These are phyloP conservation scores for Zoanthus gigantus DNA, from an alignment of 92 coral and sea anemone species.

Conservation along the genomic window DNA sequence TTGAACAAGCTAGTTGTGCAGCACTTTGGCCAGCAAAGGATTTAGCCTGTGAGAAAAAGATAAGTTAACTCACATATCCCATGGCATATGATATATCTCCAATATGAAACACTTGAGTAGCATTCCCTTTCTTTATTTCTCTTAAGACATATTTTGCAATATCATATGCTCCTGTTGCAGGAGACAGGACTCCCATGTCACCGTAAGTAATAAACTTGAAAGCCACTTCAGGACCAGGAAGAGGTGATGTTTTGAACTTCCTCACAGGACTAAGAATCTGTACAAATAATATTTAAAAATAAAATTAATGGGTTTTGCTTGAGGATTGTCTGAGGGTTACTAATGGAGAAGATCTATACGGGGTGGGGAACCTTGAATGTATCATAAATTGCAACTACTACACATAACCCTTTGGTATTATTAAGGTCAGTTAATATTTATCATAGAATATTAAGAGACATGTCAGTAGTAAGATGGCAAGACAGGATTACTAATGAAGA, in stretches of 20 bases:
- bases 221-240: constrained; percentile 78
- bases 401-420: too few species aligned
- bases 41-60: neutral
- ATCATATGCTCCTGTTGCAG: constrained; percentile 66
- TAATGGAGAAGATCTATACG: too few species aligned
- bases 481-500: too few species aligned
- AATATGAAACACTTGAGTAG: constrained; percentile 75
- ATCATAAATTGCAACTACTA: too few species aligned
- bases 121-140: constrained; percentile 73
- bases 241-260: constrained; percentile 69
- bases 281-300: neutral
- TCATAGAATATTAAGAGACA: too few species aligned
- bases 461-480: too few species aligned
- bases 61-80: constrained; percentile 71
- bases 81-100: constrained; percentile 92
- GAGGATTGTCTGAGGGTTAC: too few species aligned
- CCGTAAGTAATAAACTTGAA: constrained; percentile 84
- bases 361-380: neutral
- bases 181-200: constrained; percentile 77
- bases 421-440: too few species aligned
- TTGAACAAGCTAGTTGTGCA: too few species aligned
- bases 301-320: too few species aligned
- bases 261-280: constrained; percentile 51
- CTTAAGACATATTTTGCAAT: constrained; percentile 75
- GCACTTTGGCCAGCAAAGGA: too few species aligned